phyloP scores from a whole-genome alignment of 2,113 vertebrate genomes.

The Chaetodon auriga region DNA sequence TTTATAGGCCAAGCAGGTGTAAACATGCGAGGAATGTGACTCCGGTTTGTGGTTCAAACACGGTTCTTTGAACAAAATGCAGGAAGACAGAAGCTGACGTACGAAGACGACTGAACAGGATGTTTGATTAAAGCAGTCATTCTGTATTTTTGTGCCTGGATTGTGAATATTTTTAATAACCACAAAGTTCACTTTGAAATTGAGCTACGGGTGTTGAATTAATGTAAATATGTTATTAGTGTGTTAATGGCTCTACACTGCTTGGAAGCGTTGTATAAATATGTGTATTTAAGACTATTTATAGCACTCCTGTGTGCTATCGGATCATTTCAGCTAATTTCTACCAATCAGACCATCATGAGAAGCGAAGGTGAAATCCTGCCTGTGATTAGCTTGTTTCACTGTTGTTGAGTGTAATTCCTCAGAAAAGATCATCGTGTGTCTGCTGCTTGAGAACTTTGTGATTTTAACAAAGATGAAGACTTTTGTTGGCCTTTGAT shows the following conservation, averaged over 20 bases:
- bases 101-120: too few species aligned
- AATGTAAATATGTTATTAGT: conserved; percentile 37
- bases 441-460: too few species aligned
- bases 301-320: conserved; percentile 29
- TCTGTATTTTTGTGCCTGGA: background rate
- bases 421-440: background rate
- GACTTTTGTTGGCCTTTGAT: background rate
- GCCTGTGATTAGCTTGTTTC: background rate
- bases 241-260: conserved; percentile 16
- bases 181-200: background rate
- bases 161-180: conserved; percentile 33
- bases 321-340: conserved; percentile 31
- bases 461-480: background rate
- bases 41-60: too few species aligned
- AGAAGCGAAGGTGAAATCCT: background rate
- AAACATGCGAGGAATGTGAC: too few species aligned
- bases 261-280: conserved; percentile 21
- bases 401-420: background rate
- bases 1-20: too few species aligned
- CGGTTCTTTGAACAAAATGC: too few species aligned
- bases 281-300: conserved; percentile 50
- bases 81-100: too few species aligned
- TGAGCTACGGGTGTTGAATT: conserved; percentile 1
- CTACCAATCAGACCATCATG: background rate
- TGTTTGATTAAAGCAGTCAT: background rate